Evolutionary conservation across 2,797 vertebrate genomes (phyloP), one percentile per base, ranked within the genome.

Genomic region (Phoeniculus purpureus): DNA sequence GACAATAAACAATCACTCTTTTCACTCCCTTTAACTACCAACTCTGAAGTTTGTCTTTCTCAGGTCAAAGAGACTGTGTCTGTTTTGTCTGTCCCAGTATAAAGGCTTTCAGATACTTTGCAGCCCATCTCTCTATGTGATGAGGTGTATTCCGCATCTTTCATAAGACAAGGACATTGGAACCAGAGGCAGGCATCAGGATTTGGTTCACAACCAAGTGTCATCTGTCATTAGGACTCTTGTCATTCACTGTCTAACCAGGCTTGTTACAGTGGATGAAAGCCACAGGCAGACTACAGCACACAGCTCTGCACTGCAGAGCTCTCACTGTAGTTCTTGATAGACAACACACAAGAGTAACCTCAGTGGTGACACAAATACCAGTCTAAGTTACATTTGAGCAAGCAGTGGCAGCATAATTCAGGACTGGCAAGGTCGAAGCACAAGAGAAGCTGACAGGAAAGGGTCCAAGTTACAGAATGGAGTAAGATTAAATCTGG

Each of bases 321-420:
- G n/a, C 74, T 61, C 90, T 78, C 76, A 82, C 37, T 58, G 71
- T 82, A 89, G 47, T 4, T 51, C 55, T 61, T 82, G 68, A 74
- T 34, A 72, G 74, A 87, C 74, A 92, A 58, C 67, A 22, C 43
- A 66, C 62, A 87, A 32, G 62, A 73, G 79, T 72, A 66, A 85
- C 32, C 81, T 47, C 15, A 3, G 51, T 31, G 55, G 29, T 62
- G 85, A 81, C 71, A 73, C 31, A 78, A 75, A 78, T 34, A n/a
- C 34, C 19, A 23, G 70, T 72, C 87, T 56, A 72, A 83, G 62
- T 91, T 81, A 65, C 76, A 32, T 54, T 67, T 89, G 71, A 95
- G 77, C 85, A 60, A 85, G 60, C 82, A 74, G 23, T 62, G 55
- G 48, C 67, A 89, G 50, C 6, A 43, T 50, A 94, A 82, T 55